Evolutionary conservation across 2,797 vertebrate species (phyloP), one percentile per base, ranked within the genome.

Genomic region (Malacoctenus gilli): DNA sequence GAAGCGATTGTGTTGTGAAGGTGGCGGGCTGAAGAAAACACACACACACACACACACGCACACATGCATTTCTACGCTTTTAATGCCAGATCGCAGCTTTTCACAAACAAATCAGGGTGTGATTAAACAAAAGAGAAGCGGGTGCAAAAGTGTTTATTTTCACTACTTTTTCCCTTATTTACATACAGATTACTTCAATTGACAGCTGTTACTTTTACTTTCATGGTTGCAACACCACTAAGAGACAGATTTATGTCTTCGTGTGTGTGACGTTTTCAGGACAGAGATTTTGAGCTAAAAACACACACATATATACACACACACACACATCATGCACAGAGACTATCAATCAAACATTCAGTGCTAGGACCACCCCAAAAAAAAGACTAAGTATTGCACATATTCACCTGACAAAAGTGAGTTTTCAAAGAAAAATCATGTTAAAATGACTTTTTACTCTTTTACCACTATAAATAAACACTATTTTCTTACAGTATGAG

Each of bases 321-420:
- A 51, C 35, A 65, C 54, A 66, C 58, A 51, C 54, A 40, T 63
- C 85, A 89, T 85, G 85, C 86, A 81, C 62, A 54, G 53, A 52
- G 23, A 50, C 43, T 57, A 35, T 50, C 19, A 60, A 53, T 68
- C 62, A 71, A 57, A 66, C 22, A 54, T 54, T 60, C 52, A 70
- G 16, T 46, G 47, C 4, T 38, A 31, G 14, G 14, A 77, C 39
- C 34, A 57, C 18, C 56, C 8, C 4, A 25, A 31, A 4, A 31
- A 32, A 32, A 32, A 1, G 4, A 1, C 1, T 9, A 59, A 56
- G 20, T 77, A 84, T 74, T 85, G 70, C 75, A 85, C 72, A 57
- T 77, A 11, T 53, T 73, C 21, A 65, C 34, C 19, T 61, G 15
- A 39, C 68, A 40, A 66, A 40, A 47, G 28, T 55, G 25, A 50